phyloP scores from a whole-genome alignment of 2,888 invertebrate species.

The Helleia helle region DNA sequence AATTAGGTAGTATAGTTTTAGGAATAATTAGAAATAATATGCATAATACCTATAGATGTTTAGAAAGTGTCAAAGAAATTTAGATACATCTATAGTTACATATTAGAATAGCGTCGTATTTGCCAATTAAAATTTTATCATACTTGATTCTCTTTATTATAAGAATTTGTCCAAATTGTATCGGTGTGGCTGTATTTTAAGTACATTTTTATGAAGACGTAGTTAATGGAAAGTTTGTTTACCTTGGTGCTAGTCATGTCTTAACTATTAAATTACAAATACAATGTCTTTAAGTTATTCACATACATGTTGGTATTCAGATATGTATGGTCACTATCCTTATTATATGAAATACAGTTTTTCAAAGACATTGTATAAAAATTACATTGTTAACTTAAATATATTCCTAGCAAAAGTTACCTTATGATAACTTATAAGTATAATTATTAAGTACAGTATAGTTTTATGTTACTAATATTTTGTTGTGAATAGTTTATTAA shows the following conservation, averaged over 20 bases:
- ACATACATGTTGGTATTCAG: no score
- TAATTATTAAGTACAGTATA: slow-evolving; percentile 1
- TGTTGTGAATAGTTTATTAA: not conserved
- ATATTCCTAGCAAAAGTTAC: slow-evolving; percentile 15
- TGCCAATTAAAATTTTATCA: slow-evolving; percentile 4
- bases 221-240: slow-evolving; percentile 15
- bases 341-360: no score
- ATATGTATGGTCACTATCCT: no score
- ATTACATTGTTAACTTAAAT: slow-evolving; percentile 13
- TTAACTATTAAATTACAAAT: slow-evolving; percentile 10
- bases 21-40: no score
- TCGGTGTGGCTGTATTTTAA: not conserved
- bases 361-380: slow-evolving; percentile 11
- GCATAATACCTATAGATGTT: slow-evolving; percentile 2
- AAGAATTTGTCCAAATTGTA: slow-evolving; percentile 6
- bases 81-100: not conserved
- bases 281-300: not conserved
- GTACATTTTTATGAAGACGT: not conserved
- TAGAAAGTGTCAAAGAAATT: slow-evolving; percentile 6
- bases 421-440: not conserved
- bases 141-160: not conserved
- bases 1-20: no score
- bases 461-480: not conserved
- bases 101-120: not conserved
- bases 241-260: slow-evolving; percentile 34